phyloP scores from a whole-genome alignment of 2,797 vertebrate species.

The Stomatorhinus walkeri region DNA sequence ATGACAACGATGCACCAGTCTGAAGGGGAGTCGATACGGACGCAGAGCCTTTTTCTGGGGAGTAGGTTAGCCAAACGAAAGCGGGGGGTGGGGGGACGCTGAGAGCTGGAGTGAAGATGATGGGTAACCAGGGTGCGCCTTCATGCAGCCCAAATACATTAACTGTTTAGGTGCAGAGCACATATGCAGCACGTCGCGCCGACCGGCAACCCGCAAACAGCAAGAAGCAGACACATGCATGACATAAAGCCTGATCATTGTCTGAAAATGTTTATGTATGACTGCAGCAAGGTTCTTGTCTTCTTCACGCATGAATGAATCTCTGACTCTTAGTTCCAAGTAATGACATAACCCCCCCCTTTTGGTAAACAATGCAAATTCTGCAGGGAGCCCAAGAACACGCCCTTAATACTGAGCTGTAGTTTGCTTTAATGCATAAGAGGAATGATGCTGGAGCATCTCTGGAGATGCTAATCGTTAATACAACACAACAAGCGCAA shows the following conservation, averaged over 20 bases:
- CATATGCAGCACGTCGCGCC: too few species aligned
- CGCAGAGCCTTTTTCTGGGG: background rate
- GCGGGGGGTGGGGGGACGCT: too few species aligned
- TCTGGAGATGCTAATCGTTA: background rate
- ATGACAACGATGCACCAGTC: conserved; percentile 22
- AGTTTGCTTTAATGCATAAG: background rate
- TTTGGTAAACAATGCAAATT: background rate
- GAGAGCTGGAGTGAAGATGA: background rate
- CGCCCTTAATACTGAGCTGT: background rate
- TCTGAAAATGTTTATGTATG: background rate
- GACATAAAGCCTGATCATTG: background rate
- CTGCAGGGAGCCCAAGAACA: background rate
- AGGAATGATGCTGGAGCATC: background rate
- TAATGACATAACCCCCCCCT: background rate
- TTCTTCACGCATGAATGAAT: background rate
- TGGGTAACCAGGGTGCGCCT: background rate
- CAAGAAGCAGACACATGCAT: background rate
- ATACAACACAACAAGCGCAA: background rate
- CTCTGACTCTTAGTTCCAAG: background rate
- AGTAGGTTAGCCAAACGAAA: background rate
- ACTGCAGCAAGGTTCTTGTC: background rate
- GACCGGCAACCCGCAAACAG: background rate
- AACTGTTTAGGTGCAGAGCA: background rate
- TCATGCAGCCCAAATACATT: background rate
- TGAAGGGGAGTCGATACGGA: background rate